Percentiles rank a stretch among this genome's conserved stretches.
Evolutionary conservation across 2,113 vertebrate genomes (phyloP).

Genomic region (Ageneiosus marmoratus): DNA sequence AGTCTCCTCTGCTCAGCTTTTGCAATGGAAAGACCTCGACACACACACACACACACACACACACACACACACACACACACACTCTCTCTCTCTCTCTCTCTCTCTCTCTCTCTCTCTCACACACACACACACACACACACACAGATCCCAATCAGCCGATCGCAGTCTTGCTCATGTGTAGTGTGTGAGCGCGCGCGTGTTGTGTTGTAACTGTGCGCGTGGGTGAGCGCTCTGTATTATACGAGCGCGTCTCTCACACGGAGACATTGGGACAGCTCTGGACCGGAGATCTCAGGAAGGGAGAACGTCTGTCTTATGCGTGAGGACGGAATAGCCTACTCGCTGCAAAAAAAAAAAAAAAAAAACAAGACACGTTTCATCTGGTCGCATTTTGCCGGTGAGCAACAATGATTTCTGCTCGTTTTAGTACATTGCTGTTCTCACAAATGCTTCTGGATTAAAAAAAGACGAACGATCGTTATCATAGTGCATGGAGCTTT

Average conservation of each 20-base stretch:
- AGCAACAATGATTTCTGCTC: slow-evolving; percentile 54
- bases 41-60: slow-evolving; percentile 37
- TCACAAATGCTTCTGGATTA: background rate
- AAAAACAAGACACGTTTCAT: slow-evolving; percentile 48
- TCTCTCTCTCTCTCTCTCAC: no score
- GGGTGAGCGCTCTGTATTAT: slow-evolving; percentile 20
- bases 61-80: slow-evolving; percentile 26
- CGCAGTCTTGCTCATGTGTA: slow-evolving; percentile 45
- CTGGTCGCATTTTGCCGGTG: slow-evolving; percentile 59
- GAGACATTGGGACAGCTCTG: slow-evolving; percentile 19
- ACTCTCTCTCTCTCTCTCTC: no score
- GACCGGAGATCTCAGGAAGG: background rate
- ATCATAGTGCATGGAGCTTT: slow-evolving; percentile 10
- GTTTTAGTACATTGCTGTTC: background rate
- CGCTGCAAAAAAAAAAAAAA: slow-evolving; percentile 48
- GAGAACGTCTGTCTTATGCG: background rate
- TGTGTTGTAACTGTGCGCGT: slow-evolving; percentile 24
- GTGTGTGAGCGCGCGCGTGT: background rate
- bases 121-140: slow-evolving; percentile 47
- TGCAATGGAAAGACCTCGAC: slow-evolving; percentile 25
- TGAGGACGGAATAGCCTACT: background rate
- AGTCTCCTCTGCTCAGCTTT: slow-evolving; percentile 5
- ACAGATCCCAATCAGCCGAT: slow-evolving; percentile 50
- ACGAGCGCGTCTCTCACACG: background rate
- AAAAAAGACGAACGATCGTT: background rate